Evolutionary conservation across 2,888 invertebrate genomes (phyloP).

Genomic region (Tetanocera ferruginea): DNA sequence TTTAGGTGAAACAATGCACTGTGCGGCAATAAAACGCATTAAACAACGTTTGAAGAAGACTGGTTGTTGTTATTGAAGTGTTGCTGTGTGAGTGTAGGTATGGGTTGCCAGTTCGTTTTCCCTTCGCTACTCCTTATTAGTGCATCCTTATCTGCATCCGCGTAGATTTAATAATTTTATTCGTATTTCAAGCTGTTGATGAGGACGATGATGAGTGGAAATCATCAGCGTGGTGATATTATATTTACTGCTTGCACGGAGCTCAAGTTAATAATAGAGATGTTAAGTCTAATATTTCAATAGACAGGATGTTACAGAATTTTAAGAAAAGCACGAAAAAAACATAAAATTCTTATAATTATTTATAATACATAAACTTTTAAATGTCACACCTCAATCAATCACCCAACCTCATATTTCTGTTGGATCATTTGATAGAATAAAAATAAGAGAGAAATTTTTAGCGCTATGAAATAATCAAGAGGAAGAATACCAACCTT

Average conservation of each 20-base stretch:
- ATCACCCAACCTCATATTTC: too few species aligned
- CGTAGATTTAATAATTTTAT: conserved; percentile 17
- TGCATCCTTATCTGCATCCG: neutral
- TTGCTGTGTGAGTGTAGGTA: neutral
- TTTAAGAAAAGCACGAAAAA: too few species aligned
- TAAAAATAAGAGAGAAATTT: too few species aligned
- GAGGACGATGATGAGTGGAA: conserved; percentile 7
- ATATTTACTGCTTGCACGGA: too few species aligned
- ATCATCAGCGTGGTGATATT: neutral
- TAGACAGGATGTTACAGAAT: too few species aligned
- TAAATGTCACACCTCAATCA: too few species aligned
- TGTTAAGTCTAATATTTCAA: too few species aligned
- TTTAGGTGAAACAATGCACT: too few species aligned
- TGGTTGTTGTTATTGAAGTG: conserved; percentile 7
- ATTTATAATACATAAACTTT: too few species aligned
- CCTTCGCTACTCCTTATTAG: neutral
- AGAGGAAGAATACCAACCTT: neutral
- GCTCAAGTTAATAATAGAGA: too few species aligned
- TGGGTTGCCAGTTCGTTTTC: neutral
- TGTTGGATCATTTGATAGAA: too few species aligned
- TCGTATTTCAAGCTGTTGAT: conserved; percentile 21
- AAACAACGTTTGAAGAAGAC: neutral
- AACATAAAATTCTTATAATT: too few species aligned
- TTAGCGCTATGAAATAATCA: neutral
- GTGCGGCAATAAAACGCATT: neutral